phyloP scores from a whole-genome alignment of 2,797 vertebrate genomes.

The Esox lucius region DNA sequence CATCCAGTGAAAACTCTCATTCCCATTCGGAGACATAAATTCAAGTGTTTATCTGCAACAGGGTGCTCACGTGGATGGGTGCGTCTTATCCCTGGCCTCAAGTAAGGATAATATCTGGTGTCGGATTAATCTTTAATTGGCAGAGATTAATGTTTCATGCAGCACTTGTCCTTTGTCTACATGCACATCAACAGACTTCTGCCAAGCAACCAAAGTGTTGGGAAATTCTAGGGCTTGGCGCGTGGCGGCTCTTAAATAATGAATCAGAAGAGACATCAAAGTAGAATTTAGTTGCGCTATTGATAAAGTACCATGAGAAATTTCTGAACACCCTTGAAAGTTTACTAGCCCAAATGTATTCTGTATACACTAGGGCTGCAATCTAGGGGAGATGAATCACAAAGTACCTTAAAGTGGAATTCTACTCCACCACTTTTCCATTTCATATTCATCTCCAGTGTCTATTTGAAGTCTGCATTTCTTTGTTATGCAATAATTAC shows the following conservation, averaged over 20 bases:
- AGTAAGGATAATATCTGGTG: constrained; percentile 6
- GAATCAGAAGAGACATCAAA: not conserved
- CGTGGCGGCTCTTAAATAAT: not conserved
- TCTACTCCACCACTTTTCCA: not conserved
- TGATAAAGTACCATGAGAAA: not conserved
- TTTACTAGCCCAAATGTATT: not conserved
- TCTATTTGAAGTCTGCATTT: not conserved
- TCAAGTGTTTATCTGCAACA: constrained; percentile 8
- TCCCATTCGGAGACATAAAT: constrained; percentile 1
- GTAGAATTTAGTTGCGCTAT: not conserved
- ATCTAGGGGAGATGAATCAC: not conserved
- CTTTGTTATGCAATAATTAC: no score
- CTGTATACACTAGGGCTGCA: not conserved
- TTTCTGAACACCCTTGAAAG: not conserved
- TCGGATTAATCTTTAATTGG: constrained; percentile 29
- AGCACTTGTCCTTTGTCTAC: constrained; percentile 18
- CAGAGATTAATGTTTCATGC: constrained; percentile 21
- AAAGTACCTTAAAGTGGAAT: not conserved
- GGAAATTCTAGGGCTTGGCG: not conserved
- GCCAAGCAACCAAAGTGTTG: not conserved
- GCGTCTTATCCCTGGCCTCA: not conserved
- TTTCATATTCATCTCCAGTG: not conserved
- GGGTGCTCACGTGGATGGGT: not conserved
- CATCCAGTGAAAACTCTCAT: not conserved
- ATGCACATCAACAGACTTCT: not conserved